Conservation (phyloP, 23 tunicate genomes). For the Phallusia fumigata region DNA sequence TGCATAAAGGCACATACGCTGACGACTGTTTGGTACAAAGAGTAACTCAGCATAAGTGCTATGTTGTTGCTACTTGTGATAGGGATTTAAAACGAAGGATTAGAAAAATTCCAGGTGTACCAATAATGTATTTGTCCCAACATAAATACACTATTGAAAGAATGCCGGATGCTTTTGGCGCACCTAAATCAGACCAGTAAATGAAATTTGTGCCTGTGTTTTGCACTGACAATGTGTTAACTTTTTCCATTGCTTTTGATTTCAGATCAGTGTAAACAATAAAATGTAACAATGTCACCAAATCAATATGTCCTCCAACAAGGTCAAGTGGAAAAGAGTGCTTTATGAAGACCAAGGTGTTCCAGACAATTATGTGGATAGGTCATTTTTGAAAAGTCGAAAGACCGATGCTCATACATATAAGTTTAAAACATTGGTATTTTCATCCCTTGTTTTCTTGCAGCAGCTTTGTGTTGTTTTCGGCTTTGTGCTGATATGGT, state of each 20-base stretch:
- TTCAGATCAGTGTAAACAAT: neutral
- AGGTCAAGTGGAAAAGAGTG: conserved; percentile 60
- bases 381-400: conserved; percentile 54
- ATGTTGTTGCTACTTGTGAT: conserved; percentile 97
- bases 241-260: no score
- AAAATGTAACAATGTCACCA: neutral
- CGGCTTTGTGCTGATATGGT: conserved; percentile 65
- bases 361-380: conserved; percentile 82
- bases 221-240: no score
- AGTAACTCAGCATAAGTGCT: conserved; percentile 93
- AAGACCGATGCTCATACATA: conserved; percentile 41
- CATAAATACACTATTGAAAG: conserved; percentile 90
- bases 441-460: conserved; percentile 41
- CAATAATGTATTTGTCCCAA: conserved; percentile 91
- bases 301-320: neutral
- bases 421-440: conserved; percentile 47
- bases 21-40: conserved; percentile 97
- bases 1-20: conserved; percentile 96
- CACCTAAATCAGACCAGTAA: conserved; percentile 83
- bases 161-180: conserved; percentile 99
- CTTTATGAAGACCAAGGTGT: conserved; percentile 70
- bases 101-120: conserved; percentile 93
- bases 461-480: conserved; percentile 74
- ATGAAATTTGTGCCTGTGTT: neutral
- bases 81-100: conserved; percentile 94